Evolutionary conservation across 2,797 vertebrate species (phyloP), one percentile per base, ranked within the genome.

Genomic region (Anguilla obscura): DNA sequence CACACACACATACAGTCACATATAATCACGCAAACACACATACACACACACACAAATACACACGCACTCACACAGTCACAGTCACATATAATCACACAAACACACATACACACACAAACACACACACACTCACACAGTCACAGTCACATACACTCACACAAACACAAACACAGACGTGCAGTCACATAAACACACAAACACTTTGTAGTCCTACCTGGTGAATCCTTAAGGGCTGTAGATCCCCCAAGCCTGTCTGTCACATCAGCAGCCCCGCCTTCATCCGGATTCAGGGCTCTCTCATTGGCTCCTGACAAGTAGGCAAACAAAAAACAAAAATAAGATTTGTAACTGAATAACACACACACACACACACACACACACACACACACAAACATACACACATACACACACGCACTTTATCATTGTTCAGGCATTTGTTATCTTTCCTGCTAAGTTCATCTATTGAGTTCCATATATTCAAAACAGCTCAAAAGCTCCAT

Each of bases 211-310:
- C 52, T 27, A 87, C 79, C 86, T 87, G 86, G 36, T 69, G 63
- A 48, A 45, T 66, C 79, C 60, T 30, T 45, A 21, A 45, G 27
- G 60, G 40, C 45, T 60, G 48, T 30, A 27, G 56, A 8, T 21
- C 18, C 48, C 86, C 40, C 80, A n/a, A 18, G 30, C 9, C 1
- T 80, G 74, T 87, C 36, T 8, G n/a, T 69, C 80, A 84, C 60
- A 10, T 69, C 79, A 30, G 12, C 86, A 52, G 58, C n/a, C 48
- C 90, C 90, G 45, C 89, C 94, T 86, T 94, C 94, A 93, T 95
- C 95, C 90, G 95, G 93, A 88, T 94, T 94, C 9, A 92, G 93
- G 0, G 92, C 92, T 90, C 96, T 94, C 87, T 96, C 96, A 45
- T 30, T 95, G 89, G 94, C 94, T 85, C 96, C 96, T 87, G 58